phyloP scores from a whole-genome alignment of 2,888 invertebrate genomes.

The Xylocampa areola region DNA sequence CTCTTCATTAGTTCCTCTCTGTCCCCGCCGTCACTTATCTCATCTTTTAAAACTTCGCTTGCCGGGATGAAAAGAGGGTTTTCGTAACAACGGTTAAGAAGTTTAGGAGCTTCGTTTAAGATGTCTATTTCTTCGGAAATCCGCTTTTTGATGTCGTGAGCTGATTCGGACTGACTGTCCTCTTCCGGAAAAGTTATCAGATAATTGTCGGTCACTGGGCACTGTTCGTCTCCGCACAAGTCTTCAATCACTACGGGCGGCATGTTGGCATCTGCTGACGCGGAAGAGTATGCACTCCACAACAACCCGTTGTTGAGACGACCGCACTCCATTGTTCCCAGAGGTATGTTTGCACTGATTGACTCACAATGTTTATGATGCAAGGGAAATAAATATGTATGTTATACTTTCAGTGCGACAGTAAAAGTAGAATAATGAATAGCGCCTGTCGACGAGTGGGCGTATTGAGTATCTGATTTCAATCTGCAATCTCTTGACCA shows the following conservation, averaged over 20 bases:
- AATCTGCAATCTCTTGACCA: slow-evolving; percentile 70
- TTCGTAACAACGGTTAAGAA: slow-evolving; percentile 76
- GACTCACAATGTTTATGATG: slow-evolving; percentile 67
- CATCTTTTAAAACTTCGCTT: slow-evolving; percentile 77
- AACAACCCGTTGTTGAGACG: slow-evolving; percentile 71
- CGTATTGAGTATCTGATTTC: slow-evolving; percentile 79
- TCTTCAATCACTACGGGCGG: slow-evolving; percentile 70
- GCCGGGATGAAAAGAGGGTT: slow-evolving; percentile 81
- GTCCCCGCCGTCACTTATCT: slow-evolving; percentile 75
- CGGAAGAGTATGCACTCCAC: slow-evolving; percentile 74
- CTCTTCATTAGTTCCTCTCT: slow-evolving; percentile 81
- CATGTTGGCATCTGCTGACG: slow-evolving; percentile 62
- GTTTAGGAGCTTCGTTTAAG: slow-evolving; percentile 65
- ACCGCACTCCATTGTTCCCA: slow-evolving; percentile 80
- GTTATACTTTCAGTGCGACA: slow-evolving; percentile 57
- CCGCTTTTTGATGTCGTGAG: slow-evolving; percentile 61
- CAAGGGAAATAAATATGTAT: slow-evolving; percentile 56
- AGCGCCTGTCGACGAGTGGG: slow-evolving; percentile 73
- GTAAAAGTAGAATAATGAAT: slow-evolving; percentile 67
- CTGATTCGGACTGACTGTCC: slow-evolving; percentile 72
- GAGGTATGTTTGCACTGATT: slow-evolving; percentile 56
- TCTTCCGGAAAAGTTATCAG: slow-evolving; percentile 80
- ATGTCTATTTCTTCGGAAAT: slow-evolving; percentile 58
- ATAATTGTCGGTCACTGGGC: slow-evolving; percentile 73
- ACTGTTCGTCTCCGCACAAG: slow-evolving; percentile 65